Conservation (phyloP, 2,797 vertebrate species). For the Parauchenoglanis ngamensis region DNA sequence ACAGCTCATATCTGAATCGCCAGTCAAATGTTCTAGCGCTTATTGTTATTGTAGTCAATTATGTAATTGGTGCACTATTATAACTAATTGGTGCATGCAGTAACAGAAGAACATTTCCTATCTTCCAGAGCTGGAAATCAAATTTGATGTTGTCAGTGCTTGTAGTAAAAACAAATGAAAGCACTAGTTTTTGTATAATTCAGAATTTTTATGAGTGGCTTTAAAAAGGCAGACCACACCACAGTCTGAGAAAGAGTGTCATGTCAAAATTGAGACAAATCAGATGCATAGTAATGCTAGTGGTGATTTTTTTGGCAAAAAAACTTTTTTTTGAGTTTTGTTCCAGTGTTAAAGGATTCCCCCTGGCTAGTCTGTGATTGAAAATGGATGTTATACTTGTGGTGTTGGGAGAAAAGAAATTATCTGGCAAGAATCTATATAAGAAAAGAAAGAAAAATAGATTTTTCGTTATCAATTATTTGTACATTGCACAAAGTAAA, state of each 20-base stretch:
- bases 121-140: neutral
- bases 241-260: neutral
- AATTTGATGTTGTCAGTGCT: neutral
- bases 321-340: no score
- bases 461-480: neutral
- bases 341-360: neutral
- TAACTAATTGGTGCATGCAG: neutral
- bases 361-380: neutral
- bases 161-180: neutral
- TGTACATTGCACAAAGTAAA: neutral
- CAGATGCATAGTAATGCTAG: neutral
- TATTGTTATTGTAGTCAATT: constrained; percentile 13
- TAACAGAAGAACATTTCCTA: neutral
- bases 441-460: neutral
- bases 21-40: neutral
- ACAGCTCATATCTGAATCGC: neutral
- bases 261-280: neutral
- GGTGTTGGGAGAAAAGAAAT: neutral
- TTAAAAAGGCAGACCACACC: neutral
- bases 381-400: neutral
- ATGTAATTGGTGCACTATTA: neutral
- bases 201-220: neutral
- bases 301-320: no score
- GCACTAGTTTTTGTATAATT: neutral
- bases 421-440: neutral